These are phyloP conservation scores for Lethenteron camtschaticum DNA, from an alignment of 2,113 vertebrate species.

Conservation along the genomic window DNA sequence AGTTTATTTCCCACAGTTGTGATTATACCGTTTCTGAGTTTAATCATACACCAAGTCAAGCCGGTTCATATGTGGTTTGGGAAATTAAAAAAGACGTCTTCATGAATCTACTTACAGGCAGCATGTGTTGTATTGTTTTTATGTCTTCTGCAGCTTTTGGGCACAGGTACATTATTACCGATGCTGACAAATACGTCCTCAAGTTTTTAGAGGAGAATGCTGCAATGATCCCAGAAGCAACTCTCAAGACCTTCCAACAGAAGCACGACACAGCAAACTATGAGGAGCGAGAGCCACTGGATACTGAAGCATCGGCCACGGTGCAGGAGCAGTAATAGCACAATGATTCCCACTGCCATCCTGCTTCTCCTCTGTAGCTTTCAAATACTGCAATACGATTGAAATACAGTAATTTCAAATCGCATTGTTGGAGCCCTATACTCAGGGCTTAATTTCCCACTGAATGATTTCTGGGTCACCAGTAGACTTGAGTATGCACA, in stretches of 20 bases:
- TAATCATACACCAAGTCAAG: background rate
- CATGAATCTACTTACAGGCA: background rate
- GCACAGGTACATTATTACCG: conserved; percentile 47
- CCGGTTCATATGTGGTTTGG: background rate
- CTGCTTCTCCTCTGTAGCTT: too few relatives aligned
- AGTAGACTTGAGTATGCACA: too few relatives aligned
- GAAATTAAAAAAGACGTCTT: background rate
- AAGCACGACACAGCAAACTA: conserved; percentile 10
- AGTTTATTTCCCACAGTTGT: too few relatives aligned
- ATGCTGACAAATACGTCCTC: conserved; percentile 42
- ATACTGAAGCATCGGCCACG: too few relatives aligned
- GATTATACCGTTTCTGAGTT: too few relatives aligned
- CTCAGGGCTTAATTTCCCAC: too few relatives aligned
- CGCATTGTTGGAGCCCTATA: too few relatives aligned
- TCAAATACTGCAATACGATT: too few relatives aligned
- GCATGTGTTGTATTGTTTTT: conserved; percentile 7
- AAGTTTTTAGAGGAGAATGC: conserved; percentile 43
- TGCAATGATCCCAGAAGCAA: conserved; percentile 28
- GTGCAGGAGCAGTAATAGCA: too few relatives aligned
- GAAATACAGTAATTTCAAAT: too few relatives aligned
- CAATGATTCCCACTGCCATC: too few relatives aligned
- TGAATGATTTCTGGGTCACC: too few relatives aligned
- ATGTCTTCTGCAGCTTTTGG: conserved; percentile 37
- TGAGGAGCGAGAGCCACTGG: background rate
- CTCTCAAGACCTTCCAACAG: conserved; percentile 31